Percentiles rank a stretch among this genome's conserved stretches.
Evolutionary conservation across 2,888 invertebrate species (phyloP).

Genomic region (Pristionchus arcanus): DNA sequence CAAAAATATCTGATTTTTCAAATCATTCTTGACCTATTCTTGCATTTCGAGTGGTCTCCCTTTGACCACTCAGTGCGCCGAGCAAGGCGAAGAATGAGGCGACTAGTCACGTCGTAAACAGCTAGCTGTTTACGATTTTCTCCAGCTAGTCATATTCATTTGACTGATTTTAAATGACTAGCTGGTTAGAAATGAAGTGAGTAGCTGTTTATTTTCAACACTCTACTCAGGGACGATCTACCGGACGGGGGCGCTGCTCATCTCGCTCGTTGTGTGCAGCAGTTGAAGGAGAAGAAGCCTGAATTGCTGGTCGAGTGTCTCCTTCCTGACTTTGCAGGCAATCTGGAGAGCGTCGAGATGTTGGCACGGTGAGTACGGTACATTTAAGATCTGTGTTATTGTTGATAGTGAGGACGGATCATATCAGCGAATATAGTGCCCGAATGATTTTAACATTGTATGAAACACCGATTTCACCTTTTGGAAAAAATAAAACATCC

Average conservation of each 20-base stretch:
- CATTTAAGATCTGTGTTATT: too few relatives aligned
- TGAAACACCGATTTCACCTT: neutral
- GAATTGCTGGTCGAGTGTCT: slow-evolving; percentile 95
- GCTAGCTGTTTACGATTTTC: too few relatives aligned
- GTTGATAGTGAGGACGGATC: neutral
- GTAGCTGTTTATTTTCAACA: neutral
- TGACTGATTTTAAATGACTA: too few relatives aligned
- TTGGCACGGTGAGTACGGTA: slow-evolving; percentile 69
- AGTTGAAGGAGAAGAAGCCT: slow-evolving; percentile 88
- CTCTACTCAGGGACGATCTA: slow-evolving; percentile 86
- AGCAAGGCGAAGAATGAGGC: too few relatives aligned
- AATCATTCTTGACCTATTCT: too few relatives aligned
- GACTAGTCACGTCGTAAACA: too few relatives aligned
- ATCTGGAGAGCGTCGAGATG: slow-evolving; percentile 85
- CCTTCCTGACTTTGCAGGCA: slow-evolving; percentile 95
- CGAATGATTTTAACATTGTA: neutral
- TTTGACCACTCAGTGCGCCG: too few relatives aligned
- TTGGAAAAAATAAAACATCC: neutral
- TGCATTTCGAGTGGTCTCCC: too few relatives aligned
- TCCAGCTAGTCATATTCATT: too few relatives aligned
- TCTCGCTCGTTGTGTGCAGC: slow-evolving; percentile 92
- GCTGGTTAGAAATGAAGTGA: too few relatives aligned
- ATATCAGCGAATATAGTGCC: neutral
- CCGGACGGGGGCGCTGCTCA: slow-evolving; percentile 94
- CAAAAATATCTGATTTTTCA: too few relatives aligned